Percentiles rank a stretch among this genome's conserved stretches.
phyloP scores from a whole-genome alignment of 2,888 invertebrate species.

The Coronaproctus castanopsis region DNA sequence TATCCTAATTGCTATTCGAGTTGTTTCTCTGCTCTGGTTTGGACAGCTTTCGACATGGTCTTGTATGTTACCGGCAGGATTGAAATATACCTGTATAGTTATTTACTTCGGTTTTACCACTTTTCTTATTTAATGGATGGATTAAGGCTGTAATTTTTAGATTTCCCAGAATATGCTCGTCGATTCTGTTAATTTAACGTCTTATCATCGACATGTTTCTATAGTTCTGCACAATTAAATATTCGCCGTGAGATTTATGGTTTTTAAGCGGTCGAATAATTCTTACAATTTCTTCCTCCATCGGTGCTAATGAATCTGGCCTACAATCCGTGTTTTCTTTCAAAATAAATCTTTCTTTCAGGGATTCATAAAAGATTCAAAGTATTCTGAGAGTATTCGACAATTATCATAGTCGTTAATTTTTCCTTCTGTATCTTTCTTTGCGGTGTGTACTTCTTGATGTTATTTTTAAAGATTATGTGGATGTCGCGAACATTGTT shows the following conservation, averaged over 20 bases:
- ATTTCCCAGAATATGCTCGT: not conserved
- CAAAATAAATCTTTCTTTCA: too few species aligned
- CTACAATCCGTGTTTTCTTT: not conserved
- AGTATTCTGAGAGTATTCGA: too few species aligned
- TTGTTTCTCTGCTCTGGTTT: not conserved
- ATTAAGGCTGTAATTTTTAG: not conserved
- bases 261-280: not conserved
- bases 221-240: not conserved
- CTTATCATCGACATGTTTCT: not conserved
- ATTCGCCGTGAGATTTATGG: not conserved
- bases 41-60: not conserved
- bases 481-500: too few species aligned
- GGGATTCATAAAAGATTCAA: too few species aligned
- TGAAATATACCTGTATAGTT: not conserved
- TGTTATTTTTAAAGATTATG: too few species aligned
- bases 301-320: not conserved
- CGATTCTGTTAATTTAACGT: not conserved
- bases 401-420: too few species aligned
- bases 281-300: not conserved
- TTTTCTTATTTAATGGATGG: not conserved
- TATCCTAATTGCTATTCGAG: not conserved
- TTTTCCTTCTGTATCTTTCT: too few species aligned
- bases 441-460: too few species aligned
- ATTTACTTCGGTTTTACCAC: not conserved
- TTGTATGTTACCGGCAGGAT: not conserved